These are phyloP conservation scores for Proteles cristata DNA, from an alignment of 2,113 vertebrate genomes.

Conservation along the genomic window DNA sequence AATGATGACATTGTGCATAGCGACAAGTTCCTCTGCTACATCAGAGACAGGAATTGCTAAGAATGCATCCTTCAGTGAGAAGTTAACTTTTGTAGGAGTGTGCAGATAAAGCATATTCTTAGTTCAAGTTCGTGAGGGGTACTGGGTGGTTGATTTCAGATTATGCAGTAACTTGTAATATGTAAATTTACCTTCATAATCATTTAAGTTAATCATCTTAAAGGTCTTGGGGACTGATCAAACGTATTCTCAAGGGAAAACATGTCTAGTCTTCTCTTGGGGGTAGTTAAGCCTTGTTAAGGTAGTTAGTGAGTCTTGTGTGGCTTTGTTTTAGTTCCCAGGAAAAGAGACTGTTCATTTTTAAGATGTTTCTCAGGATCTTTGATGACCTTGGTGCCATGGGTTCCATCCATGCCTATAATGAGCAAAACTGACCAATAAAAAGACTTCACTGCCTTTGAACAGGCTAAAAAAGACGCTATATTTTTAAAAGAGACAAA, in stretches of 20 bases:
- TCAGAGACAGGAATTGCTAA: conserved; percentile 36
- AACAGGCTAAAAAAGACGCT: conserved; percentile 6
- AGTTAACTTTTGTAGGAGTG: not conserved
- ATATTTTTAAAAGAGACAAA: conserved; percentile 43
- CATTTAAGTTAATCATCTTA: not conserved
- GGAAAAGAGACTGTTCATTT: not conserved
- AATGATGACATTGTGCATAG: conserved; percentile 28
- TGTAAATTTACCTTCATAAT: not conserved
- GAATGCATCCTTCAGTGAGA: not conserved
- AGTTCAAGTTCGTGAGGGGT: conserved; percentile 25
- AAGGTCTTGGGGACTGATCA: not conserved
- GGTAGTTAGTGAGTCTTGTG: not conserved
- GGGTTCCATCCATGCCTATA: not conserved
- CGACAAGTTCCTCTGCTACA: conserved; percentile 20
- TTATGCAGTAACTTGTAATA: not conserved
- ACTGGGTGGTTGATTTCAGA: not conserved
- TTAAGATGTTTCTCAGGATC: conserved; percentile 50
- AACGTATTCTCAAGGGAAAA: not conserved
- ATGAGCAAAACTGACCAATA: conserved; percentile 18
- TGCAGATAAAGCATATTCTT: conserved; percentile 6
- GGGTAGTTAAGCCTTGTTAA: not conserved
- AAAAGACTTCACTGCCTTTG: conserved; percentile 22
- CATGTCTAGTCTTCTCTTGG: not conserved
- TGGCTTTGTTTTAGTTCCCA: conserved; percentile 34
- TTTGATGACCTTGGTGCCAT: conserved; percentile 31